These are phyloP conservation scores for Asteroscopus sphinx DNA, from an alignment of 2,888 invertebrate species.

Conservation along the genomic window DNA sequence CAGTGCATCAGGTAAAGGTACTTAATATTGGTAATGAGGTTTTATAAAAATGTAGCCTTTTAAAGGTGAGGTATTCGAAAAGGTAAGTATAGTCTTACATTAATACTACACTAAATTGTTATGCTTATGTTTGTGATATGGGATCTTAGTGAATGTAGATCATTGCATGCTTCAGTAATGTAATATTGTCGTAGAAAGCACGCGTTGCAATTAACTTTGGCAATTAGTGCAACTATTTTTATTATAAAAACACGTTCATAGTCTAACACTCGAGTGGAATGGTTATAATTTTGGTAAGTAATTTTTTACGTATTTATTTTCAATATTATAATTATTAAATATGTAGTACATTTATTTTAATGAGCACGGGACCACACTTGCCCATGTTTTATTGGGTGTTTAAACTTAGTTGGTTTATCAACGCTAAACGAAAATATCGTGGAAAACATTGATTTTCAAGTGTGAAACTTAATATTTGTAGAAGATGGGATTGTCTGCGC, in stretches of 20 bases:
- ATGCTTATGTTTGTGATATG: constrained; percentile 80
- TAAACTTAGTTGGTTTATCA: constrained; percentile 58
- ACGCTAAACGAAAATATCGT: constrained; percentile 62
- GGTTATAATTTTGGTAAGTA: constrained; percentile 78
- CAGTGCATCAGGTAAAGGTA: constrained; percentile 87
- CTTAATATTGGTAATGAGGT: constrained; percentile 73
- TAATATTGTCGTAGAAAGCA: constrained; percentile 60
- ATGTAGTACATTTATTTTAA: constrained; percentile 60
- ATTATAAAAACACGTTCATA: constrained; percentile 63
- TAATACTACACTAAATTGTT: constrained; percentile 60
- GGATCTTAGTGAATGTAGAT: constrained; percentile 73
- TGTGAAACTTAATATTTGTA: constrained; percentile 67
- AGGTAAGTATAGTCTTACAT: constrained; percentile 79
- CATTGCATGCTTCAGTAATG: constrained; percentile 77
- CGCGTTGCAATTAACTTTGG: constrained; percentile 61
- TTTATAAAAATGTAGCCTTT: constrained; percentile 80
- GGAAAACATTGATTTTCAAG: constrained; percentile 59
- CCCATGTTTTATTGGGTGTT: constrained; percentile 65
- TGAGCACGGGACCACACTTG: constrained; percentile 74
- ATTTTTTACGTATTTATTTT: constrained; percentile 70
- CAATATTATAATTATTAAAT: constrained; percentile 64
- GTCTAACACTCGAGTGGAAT: constrained; percentile 75
- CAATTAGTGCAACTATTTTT: constrained; percentile 71
- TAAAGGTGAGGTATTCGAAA: constrained; percentile 80
- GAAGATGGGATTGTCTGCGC: constrained; percentile 70